Conservation (phyloP, 2,113 vertebrate genomes). For the Spea multiplicata region DNA sequence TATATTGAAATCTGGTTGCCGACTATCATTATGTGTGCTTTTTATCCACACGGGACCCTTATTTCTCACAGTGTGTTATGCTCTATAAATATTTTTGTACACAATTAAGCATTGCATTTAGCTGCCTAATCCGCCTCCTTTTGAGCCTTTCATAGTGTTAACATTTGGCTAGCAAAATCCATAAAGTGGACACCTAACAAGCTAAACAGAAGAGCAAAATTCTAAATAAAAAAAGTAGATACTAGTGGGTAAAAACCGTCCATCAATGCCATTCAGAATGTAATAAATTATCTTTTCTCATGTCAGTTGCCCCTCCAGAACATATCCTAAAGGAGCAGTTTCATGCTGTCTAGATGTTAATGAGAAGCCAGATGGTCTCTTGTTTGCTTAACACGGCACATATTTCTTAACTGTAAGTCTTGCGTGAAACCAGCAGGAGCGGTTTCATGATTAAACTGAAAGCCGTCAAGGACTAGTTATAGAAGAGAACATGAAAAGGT, state of each 20-base stretch:
- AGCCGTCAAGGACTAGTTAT: slow-evolving; percentile 14
- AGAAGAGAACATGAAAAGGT: slow-evolving; percentile 30
- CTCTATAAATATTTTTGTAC: slow-evolving; percentile 41
- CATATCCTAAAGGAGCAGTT: slow-evolving; percentile 32
- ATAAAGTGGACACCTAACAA: slow-evolving; percentile 16
- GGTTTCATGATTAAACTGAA: slow-evolving; percentile 33
- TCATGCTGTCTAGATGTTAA: slow-evolving; percentile 34
- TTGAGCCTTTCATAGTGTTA: slow-evolving; percentile 28
- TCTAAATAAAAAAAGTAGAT: slow-evolving; percentile 3
- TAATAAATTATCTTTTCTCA: slow-evolving; percentile 14
- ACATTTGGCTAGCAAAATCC: slow-evolving; percentile 31
- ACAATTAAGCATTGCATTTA: slow-evolving; percentile 41
- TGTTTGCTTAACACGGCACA: slow-evolving; percentile 42
- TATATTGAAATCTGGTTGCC: slow-evolving; percentile 8
- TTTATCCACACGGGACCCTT: slow-evolving; percentile 17
- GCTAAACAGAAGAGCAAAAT: neutral
- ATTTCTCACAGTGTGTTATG: slow-evolving; percentile 36
- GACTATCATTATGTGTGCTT: slow-evolving; percentile 28
- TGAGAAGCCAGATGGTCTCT: slow-evolving; percentile 39
- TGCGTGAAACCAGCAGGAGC: slow-evolving; percentile 26
- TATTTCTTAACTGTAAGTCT: slow-evolving; percentile 20
- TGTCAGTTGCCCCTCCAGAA: slow-evolving; percentile 22
- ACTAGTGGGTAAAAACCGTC: slow-evolving; percentile 10
- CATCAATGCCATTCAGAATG: neutral
- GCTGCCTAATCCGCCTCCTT: slow-evolving; percentile 36